Evolutionary conservation across 1,140 invertebrate genomes (phyloP).

Genomic region (Aphelinus certus): DNA sequence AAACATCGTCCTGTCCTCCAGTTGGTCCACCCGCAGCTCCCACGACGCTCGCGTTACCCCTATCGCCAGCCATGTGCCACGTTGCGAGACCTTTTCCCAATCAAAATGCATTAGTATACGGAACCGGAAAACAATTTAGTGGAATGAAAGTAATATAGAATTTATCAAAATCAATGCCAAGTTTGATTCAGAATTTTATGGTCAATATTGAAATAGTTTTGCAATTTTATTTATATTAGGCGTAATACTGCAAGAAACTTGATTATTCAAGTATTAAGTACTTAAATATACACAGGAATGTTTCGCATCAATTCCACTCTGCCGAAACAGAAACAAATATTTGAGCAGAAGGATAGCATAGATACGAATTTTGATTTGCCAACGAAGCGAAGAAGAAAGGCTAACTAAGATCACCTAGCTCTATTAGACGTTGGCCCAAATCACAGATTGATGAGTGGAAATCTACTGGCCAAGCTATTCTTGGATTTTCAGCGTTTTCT

Average conservation of each 20-base stretch:
- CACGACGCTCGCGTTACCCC: conserved; percentile 68
- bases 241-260: too few species aligned
- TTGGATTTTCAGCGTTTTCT: conserved; percentile 53
- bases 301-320: conserved; percentile 40
- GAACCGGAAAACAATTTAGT: not conserved
- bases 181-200: not conserved
- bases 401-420: conserved; percentile 26
- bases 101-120: too few species aligned
- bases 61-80: conserved; percentile 74
- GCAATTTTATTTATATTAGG: too few species aligned
- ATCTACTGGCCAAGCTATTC: too few species aligned
- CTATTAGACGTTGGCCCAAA: conserved; percentile 42
- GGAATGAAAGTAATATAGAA: not conserved
- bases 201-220: not conserved
- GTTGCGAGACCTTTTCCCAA: conserved; percentile 53
- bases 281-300: too few species aligned
- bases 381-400: conserved; percentile 44
- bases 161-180: not conserved
- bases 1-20: conserved; percentile 71
- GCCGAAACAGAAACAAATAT: conserved; percentile 29
- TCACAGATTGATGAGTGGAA: too few species aligned
- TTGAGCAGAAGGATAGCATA: conserved; percentile 40
- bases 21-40: conserved; percentile 59
- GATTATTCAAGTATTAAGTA: too few species aligned
- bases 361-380: conserved; percentile 42